Evolutionary conservation across 1,140 invertebrate genomes (phyloP), one percentile per base, ranked within the genome.

Genomic region (Schmidtea mediterranea): DNA sequence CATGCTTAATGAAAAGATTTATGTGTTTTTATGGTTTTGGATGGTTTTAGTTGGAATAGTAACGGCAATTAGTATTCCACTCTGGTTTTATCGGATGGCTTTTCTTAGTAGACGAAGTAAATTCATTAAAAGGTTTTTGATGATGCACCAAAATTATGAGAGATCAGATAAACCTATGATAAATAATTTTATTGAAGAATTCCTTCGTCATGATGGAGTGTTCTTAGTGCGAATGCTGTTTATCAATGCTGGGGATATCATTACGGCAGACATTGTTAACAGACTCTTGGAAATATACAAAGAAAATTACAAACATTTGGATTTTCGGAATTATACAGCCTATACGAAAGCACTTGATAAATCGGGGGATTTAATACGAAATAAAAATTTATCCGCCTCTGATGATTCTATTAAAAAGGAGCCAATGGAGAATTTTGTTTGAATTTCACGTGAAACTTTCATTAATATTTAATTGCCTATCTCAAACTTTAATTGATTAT

Each of bases 1-100:
- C 43, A 24, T 53, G 18, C 50, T 52, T 16, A 52, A 52, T 46
- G 52, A 53, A 36, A 52, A 52, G 24, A 39, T 51, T 36, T 46
- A 8, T 37, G 32, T 46, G 10, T 21, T 46, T 13, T 16, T 48
- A 6, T 49, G 46, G 47, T 39, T 51, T 40, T 51, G 49, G 49
- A 6, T 43, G 6, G n/a, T 26, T 38, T 12, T 41, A 10, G 40
- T 56, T 45, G n/a, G 19, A 13, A 21, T 45, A 19, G 9, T 15
- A 9, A 45, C 43, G 9, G 43, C 43, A 2, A 45, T 45, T 6
- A 45, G 43, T 21, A 45, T 45, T 45, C 43, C 43, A 19, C 6
- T 45, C 2, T 45, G 43, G 43, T 13, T 45, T 21, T 19, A 22
- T 13, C 26, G 46, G 5, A n/a, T 48, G 6, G 15, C 46, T 12